Evolutionary conservation across 2,797 vertebrate species (phyloP).

Genomic region (Gouania willdenowi): DNA sequence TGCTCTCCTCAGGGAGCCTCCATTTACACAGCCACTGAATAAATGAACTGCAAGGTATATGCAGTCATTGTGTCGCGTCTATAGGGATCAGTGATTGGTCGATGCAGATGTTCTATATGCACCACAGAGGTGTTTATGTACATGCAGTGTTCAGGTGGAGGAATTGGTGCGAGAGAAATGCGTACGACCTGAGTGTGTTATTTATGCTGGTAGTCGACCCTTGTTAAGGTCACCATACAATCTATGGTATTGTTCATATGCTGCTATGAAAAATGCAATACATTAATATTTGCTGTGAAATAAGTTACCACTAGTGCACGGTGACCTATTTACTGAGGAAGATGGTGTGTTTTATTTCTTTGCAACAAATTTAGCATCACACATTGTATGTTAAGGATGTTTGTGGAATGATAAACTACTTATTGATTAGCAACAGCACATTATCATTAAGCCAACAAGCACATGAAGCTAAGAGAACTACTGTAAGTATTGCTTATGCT

Average conservation of each 20-base stretch:
- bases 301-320: background rate
- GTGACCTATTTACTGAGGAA: conserved; percentile 30
- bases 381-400: too few relatives aligned
- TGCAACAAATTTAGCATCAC: too few relatives aligned
- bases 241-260: conserved; percentile 18
- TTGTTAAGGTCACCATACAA: background rate
- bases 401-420: too few relatives aligned
- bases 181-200: background rate
- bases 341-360: background rate
- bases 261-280: conserved; percentile 6
- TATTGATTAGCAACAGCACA: too few relatives aligned
- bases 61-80: conserved; percentile 4
- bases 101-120: conserved; percentile 1
- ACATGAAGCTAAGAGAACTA: too few relatives aligned
- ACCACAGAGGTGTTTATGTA: conserved; percentile 12
- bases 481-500: too few relatives aligned
- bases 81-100: background rate
- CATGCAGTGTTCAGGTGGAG: conserved; percentile 5
- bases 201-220: background rate
- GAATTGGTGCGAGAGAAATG: conserved; percentile 3
- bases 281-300: conserved; percentile 30
- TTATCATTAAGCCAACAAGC: too few relatives aligned
- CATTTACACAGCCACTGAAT: conserved; percentile 23
- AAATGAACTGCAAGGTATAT: conserved; percentile 40
- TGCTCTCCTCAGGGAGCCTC: conserved; percentile 31